These are phyloP conservation scores for Drosophila birchii DNA, from an alignment of 2,888 invertebrate genomes.

Conservation along the genomic window DNA sequence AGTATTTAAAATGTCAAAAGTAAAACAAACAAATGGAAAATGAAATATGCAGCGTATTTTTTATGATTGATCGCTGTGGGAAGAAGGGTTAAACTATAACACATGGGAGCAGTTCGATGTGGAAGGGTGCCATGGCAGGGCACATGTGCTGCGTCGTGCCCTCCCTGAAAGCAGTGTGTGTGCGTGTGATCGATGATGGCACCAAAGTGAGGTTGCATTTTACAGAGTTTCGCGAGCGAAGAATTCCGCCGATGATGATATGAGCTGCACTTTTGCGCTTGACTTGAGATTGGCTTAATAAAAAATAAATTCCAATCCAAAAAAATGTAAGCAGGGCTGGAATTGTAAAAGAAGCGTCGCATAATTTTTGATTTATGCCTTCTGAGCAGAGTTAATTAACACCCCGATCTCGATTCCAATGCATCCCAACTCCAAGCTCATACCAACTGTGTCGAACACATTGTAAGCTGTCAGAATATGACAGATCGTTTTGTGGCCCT, in stretches of 20 bases:
- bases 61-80: constrained; percentile 71
- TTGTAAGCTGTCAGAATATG: constrained; percentile 73
- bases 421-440: constrained; percentile 10
- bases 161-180: constrained; percentile 37
- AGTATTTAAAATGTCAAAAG: constrained; percentile 61
- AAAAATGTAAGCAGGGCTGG: constrained; percentile 9
- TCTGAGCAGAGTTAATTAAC: constrained; percentile 61
- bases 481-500: constrained; percentile 68
- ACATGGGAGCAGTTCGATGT: constrained; percentile 48
- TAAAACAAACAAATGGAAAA: constrained; percentile 21
- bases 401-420: constrained; percentile 42
- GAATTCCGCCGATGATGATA: constrained; percentile 14
- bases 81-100: constrained; percentile 71
- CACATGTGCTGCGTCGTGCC: constrained; percentile 36
- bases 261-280: constrained; percentile 60
- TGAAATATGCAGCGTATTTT: constrained; percentile 18
- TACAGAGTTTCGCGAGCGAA: constrained; percentile 20
- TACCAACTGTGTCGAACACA: constrained; percentile 44
- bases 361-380: constrained; percentile 69
- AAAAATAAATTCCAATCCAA: constrained; percentile 17
- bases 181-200: constrained; percentile 61
- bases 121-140: constrained; percentile 29
- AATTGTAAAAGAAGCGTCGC: constrained; percentile 43
- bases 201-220: constrained; percentile 65
- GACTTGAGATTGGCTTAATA: constrained; percentile 41